These are phyloP conservation scores for Cheilosia pagana DNA, from an alignment of 2,888 invertebrate genomes.

Conservation along the genomic window DNA sequence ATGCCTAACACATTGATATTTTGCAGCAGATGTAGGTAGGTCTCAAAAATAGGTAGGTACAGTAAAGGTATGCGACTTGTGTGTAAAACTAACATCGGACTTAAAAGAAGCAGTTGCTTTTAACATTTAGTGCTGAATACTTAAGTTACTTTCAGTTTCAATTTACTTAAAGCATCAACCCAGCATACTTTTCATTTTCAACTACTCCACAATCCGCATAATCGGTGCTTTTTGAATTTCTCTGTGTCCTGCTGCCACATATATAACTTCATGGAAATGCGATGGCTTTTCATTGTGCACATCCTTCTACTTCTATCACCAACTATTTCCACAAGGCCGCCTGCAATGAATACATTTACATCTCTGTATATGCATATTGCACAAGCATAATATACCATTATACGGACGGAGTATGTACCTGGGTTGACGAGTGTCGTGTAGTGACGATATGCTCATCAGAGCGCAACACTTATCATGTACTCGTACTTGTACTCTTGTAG, in stretches of 20 bases:
- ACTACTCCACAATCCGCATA: background rate
- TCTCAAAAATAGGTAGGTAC: no score
- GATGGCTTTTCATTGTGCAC: constrained; percentile 27
- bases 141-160: no score
- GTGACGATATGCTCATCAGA: constrained; percentile 53
- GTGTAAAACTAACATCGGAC: no score
- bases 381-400: constrained; percentile 48
- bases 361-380: constrained; percentile 11
- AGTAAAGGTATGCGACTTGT: no score
- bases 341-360: constrained; percentile 56
- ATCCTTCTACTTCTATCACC: constrained; percentile 25
- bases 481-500: no score
- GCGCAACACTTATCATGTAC: constrained; percentile 55
- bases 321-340: constrained; percentile 55
- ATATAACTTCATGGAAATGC: constrained; percentile 27
- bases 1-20: no score
- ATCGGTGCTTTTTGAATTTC: background rate
- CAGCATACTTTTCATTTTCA: no score
- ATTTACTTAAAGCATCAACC: no score
- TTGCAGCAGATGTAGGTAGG: no score
- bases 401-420: constrained; percentile 11
- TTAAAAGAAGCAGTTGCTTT: no score
- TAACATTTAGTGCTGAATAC: no score
- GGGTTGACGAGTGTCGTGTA: constrained; percentile 25
- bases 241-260: constrained; percentile 19